Evolutionary conservation across 2,888 invertebrate genomes (phyloP), one percentile per base, ranked within the genome.

Genomic region (Heliothis peltigera): DNA sequence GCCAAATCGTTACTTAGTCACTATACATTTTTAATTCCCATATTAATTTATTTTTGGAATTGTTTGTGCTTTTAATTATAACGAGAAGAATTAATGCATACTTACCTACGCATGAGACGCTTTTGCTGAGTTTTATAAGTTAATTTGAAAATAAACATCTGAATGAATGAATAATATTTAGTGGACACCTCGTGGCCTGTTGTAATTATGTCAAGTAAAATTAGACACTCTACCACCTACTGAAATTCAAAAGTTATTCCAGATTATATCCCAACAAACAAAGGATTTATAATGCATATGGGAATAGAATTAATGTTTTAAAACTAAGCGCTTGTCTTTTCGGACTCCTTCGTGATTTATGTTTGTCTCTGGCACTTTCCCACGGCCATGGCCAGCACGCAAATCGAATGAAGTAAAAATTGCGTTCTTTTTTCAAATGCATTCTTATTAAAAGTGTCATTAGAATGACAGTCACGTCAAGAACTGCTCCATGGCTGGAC

Each of bases 391-490:
- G 15, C 21, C 18, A 21, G 19, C 7, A 19, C 3, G 10, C 32
- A 58, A n/a, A 8, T 3, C n/a, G 35, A 6, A 6, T 4, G 32
- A 12, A 12, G 12, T 32, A 32, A 32, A 32, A 4, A 5, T 39
- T 17, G n/a, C n/a, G n/a, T 6, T 21, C 7, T 44, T 51, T 54
- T 54, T 46, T 28, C 3, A 1, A 8, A 39, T 52, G 10, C n/a
- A 47, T 42, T 1, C 18, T 1, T 53, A 39, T 54, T 43, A 32
- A 39, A 17, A 43, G 19, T 17, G 17, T 48, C 62, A 79, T 83
- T 81, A 70, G 59, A 62, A 75, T 81, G 74, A 79, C 71, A 77
- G 81, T 82, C 85, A 84, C 80, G 79, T 80, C 74, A 79, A 75
- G 54, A 64, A 70, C 66, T 73, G 75, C 71, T 80, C 81, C 77